Conservation (phyloP, 92 coral and sea anemone species). For the Parazoanthus darwini region DNA sequence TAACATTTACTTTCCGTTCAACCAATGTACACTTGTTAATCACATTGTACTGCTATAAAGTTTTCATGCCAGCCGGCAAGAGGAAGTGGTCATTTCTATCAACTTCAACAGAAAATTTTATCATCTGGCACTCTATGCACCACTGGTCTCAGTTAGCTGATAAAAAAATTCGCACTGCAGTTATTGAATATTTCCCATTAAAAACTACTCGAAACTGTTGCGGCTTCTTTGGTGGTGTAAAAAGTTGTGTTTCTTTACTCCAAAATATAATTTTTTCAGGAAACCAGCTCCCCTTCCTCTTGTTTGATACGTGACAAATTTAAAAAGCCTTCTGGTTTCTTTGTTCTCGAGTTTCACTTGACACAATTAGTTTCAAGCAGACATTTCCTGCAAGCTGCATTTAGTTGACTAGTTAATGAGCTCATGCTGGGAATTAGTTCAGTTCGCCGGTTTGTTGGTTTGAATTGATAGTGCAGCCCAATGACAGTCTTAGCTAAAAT, state of each 20-base stretch:
- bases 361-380: background rate
- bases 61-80: too few species aligned
- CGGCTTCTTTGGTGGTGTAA: background rate
- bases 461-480: background rate
- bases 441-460: background rate
- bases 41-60: too few species aligned
- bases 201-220: background rate
- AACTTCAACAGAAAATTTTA: background rate
- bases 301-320: slow-evolving; percentile 25
- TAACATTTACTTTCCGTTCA: too few species aligned
- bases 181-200: background rate
- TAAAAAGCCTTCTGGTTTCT: background rate
- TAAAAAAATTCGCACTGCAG: background rate
- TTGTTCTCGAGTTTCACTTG: slow-evolving; percentile 20
- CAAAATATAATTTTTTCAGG: background rate
- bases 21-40: too few species aligned
- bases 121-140: too few species aligned
- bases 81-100: background rate
- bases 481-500: background rate
- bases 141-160: background rate
- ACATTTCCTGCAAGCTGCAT: slow-evolving; percentile 16
- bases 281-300: background rate
- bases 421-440: slow-evolving; percentile 11
- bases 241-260: background rate
- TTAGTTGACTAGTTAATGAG: slow-evolving; percentile 18